These are phyloP conservation scores for Aspidoscelis tigris DNA, from an alignment of 2,113 vertebrate species.

Conservation along the genomic window DNA sequence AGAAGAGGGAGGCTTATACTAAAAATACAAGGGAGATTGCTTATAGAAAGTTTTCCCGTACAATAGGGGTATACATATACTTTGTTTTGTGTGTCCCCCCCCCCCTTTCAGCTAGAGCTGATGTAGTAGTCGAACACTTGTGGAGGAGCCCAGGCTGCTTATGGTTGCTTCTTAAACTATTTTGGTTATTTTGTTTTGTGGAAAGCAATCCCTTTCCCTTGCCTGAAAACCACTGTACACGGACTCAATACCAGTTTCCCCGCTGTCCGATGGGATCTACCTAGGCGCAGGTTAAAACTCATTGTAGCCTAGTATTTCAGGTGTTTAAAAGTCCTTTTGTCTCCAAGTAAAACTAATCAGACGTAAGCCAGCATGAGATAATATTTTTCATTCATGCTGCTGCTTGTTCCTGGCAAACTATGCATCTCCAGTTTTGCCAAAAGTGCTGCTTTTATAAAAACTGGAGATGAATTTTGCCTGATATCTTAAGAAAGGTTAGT, in stretches of 20 bases:
- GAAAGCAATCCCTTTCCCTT: not conserved
- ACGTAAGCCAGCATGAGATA: not conserved
- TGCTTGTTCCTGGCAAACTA: not conserved
- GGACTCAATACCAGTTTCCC: not conserved
- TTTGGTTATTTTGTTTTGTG: not conserved
- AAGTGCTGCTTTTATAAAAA: not conserved
- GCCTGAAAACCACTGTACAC: too few relatives aligned
- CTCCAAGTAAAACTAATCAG: not conserved
- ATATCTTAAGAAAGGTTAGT: too few relatives aligned
- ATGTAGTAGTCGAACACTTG: too few relatives aligned
- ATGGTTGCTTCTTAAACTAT: too few relatives aligned
- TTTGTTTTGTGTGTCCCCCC: too few relatives aligned
- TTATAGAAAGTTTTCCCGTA: too few relatives aligned
- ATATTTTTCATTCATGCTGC: not conserved
- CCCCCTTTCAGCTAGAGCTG: too few relatives aligned
- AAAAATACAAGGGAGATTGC: too few relatives aligned
- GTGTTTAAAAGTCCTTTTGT: not conserved
- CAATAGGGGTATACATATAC: too few relatives aligned
- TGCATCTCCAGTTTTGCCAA: not conserved
- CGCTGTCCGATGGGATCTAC: not conserved
- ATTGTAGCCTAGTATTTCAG: not conserved
- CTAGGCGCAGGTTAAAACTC: not conserved
- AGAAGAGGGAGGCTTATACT: too few relatives aligned
- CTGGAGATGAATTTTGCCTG: too few relatives aligned
- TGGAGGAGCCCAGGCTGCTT: too few relatives aligned